Evolutionary conservation across 2,113 vertebrate species (phyloP), one percentile per base, ranked within the genome.

Genomic region (Danio rerio): DNA sequence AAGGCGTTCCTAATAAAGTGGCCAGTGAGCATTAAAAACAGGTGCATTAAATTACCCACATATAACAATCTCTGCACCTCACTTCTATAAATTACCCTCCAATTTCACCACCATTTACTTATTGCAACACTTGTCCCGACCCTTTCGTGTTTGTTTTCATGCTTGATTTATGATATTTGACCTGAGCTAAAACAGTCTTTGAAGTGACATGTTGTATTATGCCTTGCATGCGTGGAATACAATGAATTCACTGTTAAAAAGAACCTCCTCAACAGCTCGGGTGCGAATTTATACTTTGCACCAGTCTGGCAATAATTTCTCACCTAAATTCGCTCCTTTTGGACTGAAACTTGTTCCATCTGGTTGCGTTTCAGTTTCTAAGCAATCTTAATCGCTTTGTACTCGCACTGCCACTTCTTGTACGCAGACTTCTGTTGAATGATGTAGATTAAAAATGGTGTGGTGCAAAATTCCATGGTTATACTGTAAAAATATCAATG

Each of bases 281-380:
- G 43, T 77, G 75, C 61, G 75, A 77, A 77, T 63, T 77, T 63
- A 61, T 63, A 77, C 58, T 77, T 63, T 77, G 43, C 75, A 63
- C 75, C 75, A 77, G 75, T 77, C 75, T 77, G 75, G 75, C 59
- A 77, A 63, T 63, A 50, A 77, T 77, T 77, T 77, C 75, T 77
- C 75, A 77, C 75, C 58, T 77, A 77, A 49, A 50, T 50, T 63
- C 58, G 7, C 75, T 77, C 45, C 15, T 50, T n/a, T 77, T n/a
- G 12, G 75, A 52, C 45, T 63, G 58, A 77, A 77, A 63, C 75
- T 63, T 63, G 75, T 63, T 77, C 59, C 75, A 77, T 77, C 75
- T 77, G 75, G 75, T 77, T 40, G 75, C 59, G 45, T 77, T 77
- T 77, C 43, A 63, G 45, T 62, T 11, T 75, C 73, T 75, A 75